Conservation (phyloP, 2,113 vertebrate genomes). For the Puma concolor region DNA sequence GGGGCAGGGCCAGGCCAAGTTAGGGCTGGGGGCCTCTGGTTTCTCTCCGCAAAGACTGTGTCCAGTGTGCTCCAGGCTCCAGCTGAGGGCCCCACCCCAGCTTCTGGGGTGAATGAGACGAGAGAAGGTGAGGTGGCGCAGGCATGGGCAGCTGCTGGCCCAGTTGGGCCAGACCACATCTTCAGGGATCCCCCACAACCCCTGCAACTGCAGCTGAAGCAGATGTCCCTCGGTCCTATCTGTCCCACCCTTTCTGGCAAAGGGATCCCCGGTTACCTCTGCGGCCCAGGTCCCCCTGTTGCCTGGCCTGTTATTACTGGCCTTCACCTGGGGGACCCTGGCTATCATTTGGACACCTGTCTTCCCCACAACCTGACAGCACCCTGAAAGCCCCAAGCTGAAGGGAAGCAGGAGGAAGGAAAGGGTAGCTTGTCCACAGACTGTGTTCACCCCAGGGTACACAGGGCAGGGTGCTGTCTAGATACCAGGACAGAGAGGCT, state of each 20-base stretch:
- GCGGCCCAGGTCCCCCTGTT: neutral
- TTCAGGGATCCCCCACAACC: neutral
- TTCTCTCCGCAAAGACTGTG: neutral
- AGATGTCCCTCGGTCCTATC: neutral
- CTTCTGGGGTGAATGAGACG: neutral
- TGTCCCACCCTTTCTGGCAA: neutral
- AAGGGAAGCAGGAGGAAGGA: neutral
- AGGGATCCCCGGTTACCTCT: neutral
- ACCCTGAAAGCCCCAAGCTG: neutral
- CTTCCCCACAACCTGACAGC: neutral
- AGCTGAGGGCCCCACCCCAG: neutral
- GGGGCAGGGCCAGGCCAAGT: neutral
- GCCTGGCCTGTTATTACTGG: neutral
- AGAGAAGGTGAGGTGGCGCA: neutral
- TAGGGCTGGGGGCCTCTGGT: too few species aligned
- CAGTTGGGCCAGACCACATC: neutral
- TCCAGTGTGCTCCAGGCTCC: neutral
- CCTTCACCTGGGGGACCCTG: neutral
- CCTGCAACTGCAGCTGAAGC: neutral
- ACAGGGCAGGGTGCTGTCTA: too few species aligned
- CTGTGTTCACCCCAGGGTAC: neutral
- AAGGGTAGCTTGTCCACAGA: neutral
- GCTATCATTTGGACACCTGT: neutral
- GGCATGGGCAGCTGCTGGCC: neutral
- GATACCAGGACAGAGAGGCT: neutral